phyloP scores from a whole-genome alignment of 2,888 invertebrate genomes.

The Brenthis daphne region DNA sequence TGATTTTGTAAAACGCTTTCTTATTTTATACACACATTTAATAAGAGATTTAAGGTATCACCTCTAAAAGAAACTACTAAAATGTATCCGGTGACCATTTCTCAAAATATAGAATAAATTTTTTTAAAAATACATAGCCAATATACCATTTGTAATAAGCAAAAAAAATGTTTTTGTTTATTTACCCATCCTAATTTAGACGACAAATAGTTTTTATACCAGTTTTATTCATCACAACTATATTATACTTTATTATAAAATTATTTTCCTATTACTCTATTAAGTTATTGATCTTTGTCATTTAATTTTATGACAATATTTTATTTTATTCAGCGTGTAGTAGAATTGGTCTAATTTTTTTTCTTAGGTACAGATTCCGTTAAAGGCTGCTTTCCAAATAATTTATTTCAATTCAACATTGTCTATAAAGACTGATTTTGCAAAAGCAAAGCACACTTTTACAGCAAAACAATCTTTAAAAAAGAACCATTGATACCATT shows the following conservation, averaged over 20 bases:
- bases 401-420: slow-evolving; percentile 20
- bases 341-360: not conserved
- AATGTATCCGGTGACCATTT: slow-evolving; percentile 16
- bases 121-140: slow-evolving; percentile 5
- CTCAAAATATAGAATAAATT: slow-evolving; percentile 12
- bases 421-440: slow-evolving; percentile 44
- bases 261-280: not conserved
- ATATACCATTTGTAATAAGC: slow-evolving; percentile 14
- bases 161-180: slow-evolving; percentile 15
- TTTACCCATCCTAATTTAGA: slow-evolving; percentile 6
- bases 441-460: slow-evolving; percentile 35
- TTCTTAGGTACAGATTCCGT: not conserved
- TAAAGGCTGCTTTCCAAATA: slow-evolving; percentile 20
- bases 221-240: not conserved
- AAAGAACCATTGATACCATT: slow-evolving; percentile 32
- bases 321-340: not conserved
- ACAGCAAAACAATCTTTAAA: slow-evolving; percentile 27
- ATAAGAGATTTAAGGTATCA: slow-evolving; percentile 18
- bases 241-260: not conserved
- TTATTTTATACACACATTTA: slow-evolving; percentile 20
- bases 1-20: slow-evolving; percentile 28
- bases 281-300: not conserved
- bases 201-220: slow-evolving; percentile 9
- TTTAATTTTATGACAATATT: not conserved
- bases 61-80: slow-evolving; percentile 4